phyloP scores from a whole-genome alignment of 2,888 invertebrate species.

The Patella caerulea region DNA sequence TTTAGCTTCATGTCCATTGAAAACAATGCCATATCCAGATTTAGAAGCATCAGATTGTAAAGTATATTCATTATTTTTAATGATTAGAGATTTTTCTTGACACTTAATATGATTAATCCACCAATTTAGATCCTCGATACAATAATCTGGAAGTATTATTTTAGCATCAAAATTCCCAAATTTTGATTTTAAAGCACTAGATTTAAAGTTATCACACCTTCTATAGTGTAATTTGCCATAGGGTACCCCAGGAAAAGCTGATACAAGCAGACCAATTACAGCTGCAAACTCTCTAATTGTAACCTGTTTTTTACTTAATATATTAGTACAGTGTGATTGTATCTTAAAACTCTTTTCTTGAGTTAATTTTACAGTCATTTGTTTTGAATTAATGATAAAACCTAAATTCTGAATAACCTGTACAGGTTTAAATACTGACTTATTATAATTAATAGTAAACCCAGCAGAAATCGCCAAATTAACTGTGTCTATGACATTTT shows the following conservation, averaged over 20 bases:
- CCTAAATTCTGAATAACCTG: conserved; percentile 18
- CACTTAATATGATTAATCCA: conserved; percentile 11
- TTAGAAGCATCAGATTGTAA: conserved; percentile 11
- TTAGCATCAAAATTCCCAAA: conserved; percentile 9
- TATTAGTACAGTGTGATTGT: not conserved
- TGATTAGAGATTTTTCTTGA: conserved; percentile 4
- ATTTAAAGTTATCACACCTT: not conserved
- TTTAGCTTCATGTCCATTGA: not conserved
- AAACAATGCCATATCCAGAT: not conserved
- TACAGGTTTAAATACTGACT: conserved; percentile 7
- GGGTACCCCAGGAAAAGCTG: conserved; percentile 7
- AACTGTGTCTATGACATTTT: not conserved
- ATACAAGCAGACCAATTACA: conserved; percentile 6
- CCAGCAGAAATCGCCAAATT: conserved; percentile 4
- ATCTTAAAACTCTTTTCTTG: conserved; percentile 24
- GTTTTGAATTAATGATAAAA: conserved; percentile 9
- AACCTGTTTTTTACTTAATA: not conserved
- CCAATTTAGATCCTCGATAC: conserved; percentile 10
- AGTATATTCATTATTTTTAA: not conserved
- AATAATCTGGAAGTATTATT: not conserved
- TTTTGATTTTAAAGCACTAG: not conserved
- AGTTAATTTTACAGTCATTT: conserved; percentile 37
- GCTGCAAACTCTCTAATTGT: conserved; percentile 12
- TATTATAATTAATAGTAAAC: conserved; percentile 5
- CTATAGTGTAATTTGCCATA: not conserved